Evolutionary conservation across 64 coral and sea anemone species (phyloP).

Genomic region (Acropora tenuis): DNA sequence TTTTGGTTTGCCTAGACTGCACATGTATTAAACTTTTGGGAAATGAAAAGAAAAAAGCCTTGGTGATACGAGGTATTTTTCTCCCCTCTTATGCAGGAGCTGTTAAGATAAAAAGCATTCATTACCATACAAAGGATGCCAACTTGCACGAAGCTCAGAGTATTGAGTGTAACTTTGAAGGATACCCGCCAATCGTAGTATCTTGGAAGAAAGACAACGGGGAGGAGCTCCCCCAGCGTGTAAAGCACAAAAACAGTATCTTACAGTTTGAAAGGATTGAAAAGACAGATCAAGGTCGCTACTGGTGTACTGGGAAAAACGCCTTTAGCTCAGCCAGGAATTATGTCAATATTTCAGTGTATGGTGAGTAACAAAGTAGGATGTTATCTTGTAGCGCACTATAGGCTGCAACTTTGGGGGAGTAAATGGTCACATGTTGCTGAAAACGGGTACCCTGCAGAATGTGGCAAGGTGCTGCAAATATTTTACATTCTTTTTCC

Average conservation of each 20-base stretch:
- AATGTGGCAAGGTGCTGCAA: too few species aligned
- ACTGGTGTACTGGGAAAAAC: conserved; percentile 76
- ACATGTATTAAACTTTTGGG: too few species aligned
- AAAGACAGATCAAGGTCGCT: conserved; percentile 55
- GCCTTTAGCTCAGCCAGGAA: conserved; percentile 26
- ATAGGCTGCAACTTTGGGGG: too few species aligned
- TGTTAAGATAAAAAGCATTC: conserved; percentile 6
- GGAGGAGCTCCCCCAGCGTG: neutral
- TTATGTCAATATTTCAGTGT: conserved; percentile 77
- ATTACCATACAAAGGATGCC: neutral
- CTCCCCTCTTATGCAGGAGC: neutral
- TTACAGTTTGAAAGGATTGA: conserved; percentile 33
- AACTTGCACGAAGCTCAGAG: neutral
- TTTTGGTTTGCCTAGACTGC: too few species aligned
- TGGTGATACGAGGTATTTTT: too few species aligned
- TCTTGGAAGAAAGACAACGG: conserved; percentile 31
- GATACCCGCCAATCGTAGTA: conserved; percentile 5
- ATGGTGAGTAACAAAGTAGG: conserved; percentile 49
- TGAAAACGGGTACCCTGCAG: too few species aligned
- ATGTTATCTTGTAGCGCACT: neutral
- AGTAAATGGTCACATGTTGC: too few species aligned
- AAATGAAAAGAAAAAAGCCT: too few species aligned
- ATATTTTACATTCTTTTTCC: too few species aligned
- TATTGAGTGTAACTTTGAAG: conserved; percentile 52
- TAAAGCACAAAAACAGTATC: neutral